Base-by-base conservation (phyloP, 2,888 invertebrate genomes). In the Colostygia pectinataria region DNA sequence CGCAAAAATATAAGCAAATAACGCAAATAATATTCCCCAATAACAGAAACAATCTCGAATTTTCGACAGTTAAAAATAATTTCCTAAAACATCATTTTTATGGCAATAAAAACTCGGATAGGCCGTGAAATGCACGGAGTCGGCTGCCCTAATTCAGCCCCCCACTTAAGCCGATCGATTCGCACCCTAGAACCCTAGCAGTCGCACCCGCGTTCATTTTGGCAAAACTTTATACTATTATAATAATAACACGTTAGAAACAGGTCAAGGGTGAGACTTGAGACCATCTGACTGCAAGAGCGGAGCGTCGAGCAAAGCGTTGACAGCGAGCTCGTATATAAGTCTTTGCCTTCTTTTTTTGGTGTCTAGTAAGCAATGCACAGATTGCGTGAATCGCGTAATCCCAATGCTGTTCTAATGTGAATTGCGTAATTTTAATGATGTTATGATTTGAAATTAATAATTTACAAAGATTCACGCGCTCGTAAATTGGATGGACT, bases 231-330 rank as follows among this genome's bases (percentile, higher is more conserved):
- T 31, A 39, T 37, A 45, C 50, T 59, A 63, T 61, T 64, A 63
- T 59, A 59, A 63, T 64, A 68, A 71, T 70, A 59, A 63, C 62
- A 49, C 40, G 53, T 48, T 57, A 36, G 40, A 64, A 68, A 62
- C 57, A 29, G 74, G 71, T 68, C 77, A 77, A 72, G 79, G 71
- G 43, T 46, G 5, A 6, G 6, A 20, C 4, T 6, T 2, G 10
- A n/a, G 7, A 15, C 9, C 4, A n/a, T 23, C 29, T 36, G 3
- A n/a, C 4, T 9, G n/a, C 15, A 13, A 9, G 14, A 25, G 32
- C 36, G 27, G 18, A 37, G 40, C 51, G 44, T 15, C 12, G 9
- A 31, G 50, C 37, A 9, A 2, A 44, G 34, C 36, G 39, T 6
- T 20, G n/a, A n/a, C n/a, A n/a, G n/a, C n/a, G n/a, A n/a, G n/a